Evolutionary conservation across 2,888 invertebrate species (phyloP).

Genomic region (Altica lythri): DNA sequence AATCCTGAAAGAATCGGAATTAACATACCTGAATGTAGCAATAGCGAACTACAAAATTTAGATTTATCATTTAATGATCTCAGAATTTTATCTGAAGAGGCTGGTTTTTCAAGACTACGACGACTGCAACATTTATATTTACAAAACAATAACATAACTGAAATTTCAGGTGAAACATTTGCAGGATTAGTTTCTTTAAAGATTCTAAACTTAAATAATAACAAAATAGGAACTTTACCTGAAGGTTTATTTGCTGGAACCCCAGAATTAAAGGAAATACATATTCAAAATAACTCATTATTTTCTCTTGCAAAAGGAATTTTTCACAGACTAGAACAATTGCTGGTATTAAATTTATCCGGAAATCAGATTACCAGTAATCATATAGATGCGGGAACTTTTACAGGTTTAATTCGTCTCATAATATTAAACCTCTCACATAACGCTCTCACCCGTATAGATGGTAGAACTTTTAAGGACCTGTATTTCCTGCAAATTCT

Average conservation of each 20-base stretch:
- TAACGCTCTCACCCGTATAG: slow-evolving; percentile 83
- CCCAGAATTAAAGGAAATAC: slow-evolving; percentile 80
- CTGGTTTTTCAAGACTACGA: slow-evolving; percentile 75
- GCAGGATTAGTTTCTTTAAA: slow-evolving; percentile 78
- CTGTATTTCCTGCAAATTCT: slow-evolving; percentile 84
- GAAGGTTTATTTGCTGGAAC: slow-evolving; percentile 81
- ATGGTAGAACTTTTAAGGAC: slow-evolving; percentile 84
- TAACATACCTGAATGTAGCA: slow-evolving; percentile 64
- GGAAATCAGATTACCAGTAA: slow-evolving; percentile 84
- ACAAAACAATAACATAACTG: slow-evolving; percentile 81
- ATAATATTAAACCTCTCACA: slow-evolving; percentile 85
- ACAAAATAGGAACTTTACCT: slow-evolving; percentile 79
- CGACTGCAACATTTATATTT: slow-evolving; percentile 80
- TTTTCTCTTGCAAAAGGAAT: slow-evolving; percentile 81
- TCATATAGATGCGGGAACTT: slow-evolving; percentile 83
- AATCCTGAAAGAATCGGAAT: slow-evolving; percentile 79
- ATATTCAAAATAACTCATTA: slow-evolving; percentile 83
- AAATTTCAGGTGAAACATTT: slow-evolving; percentile 78
- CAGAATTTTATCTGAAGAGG: slow-evolving; percentile 68
- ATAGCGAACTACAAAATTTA: slow-evolving; percentile 73
- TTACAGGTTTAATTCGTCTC: slow-evolving; percentile 80
- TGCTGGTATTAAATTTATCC: slow-evolving; percentile 82
- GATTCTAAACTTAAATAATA: slow-evolving; percentile 84
- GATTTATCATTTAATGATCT: slow-evolving; percentile 84
- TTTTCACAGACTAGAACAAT: slow-evolving; percentile 81